Evolutionary conservation across 2,113 vertebrate genomes (phyloP), one percentile per base, ranked within the genome.

Genomic region (Porphyrio hochstetteri): DNA sequence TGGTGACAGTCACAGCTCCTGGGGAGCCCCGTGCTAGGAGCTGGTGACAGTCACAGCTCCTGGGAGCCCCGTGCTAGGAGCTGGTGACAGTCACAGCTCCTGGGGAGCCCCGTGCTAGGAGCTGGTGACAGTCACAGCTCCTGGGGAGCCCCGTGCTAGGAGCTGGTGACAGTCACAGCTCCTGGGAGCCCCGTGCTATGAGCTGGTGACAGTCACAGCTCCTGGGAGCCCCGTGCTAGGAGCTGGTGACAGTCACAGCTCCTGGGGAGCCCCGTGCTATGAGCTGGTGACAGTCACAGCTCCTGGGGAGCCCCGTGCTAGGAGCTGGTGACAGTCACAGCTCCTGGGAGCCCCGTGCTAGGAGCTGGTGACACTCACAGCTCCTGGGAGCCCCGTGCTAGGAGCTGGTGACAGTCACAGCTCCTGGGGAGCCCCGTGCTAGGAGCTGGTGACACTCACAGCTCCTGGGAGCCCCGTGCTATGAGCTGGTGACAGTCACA

Each of bases 111-210:
- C 0, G 0, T n/a, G 52, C 31, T 36, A n/a, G 1, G n/a, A 80
- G 61, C 20, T 61, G 23, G 48, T n/a, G n/a, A n/a, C n/a, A n/a
- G n/a, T n/a, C n/a, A n/a, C 0, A 77, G 53, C 33, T 78, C 31
- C 35, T 7, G 42, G 16, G 19, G n/a, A 68, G 42, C 19, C 11
- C 24, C 0, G 0, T n/a, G 52, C 31, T 36, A n/a, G 1, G n/a
- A 80, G 61, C 20, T 61, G 23, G 48, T n/a, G n/a, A n/a, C n/a
- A n/a, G n/a, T n/a, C n/a, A n/a, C 0, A 77, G 53, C 33, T 78
- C 31, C 35, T 7, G 42, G 16, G 19, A 68, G 42, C 19, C 11
- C 24, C 0, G 0, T n/a, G 52, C 31, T 36, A n/a, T 1, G n/a
- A 80, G 61, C 20, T 61, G 23, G 48, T n/a, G n/a, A n/a, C n/a